Percentiles rank a stretch among this genome's conserved stretches.
Evolutionary conservation across 2,113 vertebrate genomes (phyloP).

Genomic region (Sturnira hondurensis): DNA sequence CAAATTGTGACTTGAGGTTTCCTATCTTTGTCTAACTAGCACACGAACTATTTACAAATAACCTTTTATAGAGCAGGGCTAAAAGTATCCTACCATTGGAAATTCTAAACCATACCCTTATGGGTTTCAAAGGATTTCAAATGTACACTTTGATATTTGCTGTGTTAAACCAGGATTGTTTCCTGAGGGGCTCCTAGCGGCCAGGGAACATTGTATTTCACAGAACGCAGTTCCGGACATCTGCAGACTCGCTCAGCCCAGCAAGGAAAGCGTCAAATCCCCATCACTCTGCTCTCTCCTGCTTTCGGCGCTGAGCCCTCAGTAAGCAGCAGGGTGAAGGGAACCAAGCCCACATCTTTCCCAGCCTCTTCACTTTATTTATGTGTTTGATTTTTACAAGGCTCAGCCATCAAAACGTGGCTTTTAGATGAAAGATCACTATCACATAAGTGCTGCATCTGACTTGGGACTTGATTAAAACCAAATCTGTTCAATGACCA

Average conservation of each 20-base stretch:
- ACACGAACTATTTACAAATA: background rate
- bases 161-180: background rate
- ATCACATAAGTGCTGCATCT: constrained; percentile 25
- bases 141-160: background rate
- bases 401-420: background rate
- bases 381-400: constrained; percentile 44
- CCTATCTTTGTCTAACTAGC: background rate
- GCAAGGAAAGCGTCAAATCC: background rate
- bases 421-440: constrained; percentile 26
- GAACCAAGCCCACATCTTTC: constrained; percentile 42
- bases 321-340: constrained; percentile 6
- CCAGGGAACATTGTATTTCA: background rate
- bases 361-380: constrained; percentile 50
- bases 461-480: constrained; percentile 52
- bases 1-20: constrained; percentile 1
- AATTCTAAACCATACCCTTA: background rate
- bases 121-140: constrained; percentile 13
- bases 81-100: background rate
- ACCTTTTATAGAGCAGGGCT: background rate
- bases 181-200: background rate
- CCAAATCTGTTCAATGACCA: constrained; percentile 39
- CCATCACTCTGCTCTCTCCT: background rate
- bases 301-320: constrained; percentile 7
- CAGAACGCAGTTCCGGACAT: background rate
- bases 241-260: background rate